Base-by-base conservation (phyloP, 2,113 vertebrate genomes). In the Sceloporus undulatus region DNA sequence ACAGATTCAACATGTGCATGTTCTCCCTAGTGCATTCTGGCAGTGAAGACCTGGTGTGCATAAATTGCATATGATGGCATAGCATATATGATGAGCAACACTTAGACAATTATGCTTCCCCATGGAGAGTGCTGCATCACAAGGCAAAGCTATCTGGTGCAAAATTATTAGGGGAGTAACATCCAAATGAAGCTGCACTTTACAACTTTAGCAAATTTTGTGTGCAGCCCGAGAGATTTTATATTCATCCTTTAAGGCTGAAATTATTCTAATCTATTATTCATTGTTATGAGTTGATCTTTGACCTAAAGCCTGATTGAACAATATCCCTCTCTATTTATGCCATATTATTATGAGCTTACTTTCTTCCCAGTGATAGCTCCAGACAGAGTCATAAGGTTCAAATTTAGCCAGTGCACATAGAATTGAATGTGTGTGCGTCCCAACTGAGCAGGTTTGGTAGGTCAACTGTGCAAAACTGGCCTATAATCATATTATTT, bases 211-310 rank as follows among this genome's bases (percentile, higher is more conserved):
- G 27, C 68, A 71, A 71, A 9, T 71, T 71, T 71, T 27, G 25
- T 11, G 29, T 71, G 23, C 68, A 27, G 9, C 25, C 29, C 9
- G 9, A 10, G 68, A 71, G 27, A 71, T 71, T 27, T 71, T 71
- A 79, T 54, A 79, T 79, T n/a, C 27, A 79, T 54, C 52, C 14
- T 79, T 9, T 16, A n/a, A 4, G 6, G 52, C 27, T 56, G 52
- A 79, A 79, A 79, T 79, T 13, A 79, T 79, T 79, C 48, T 79
- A n/a, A 79, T n/a, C 52, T 59, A 56, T 56, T 79, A 54, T 56
- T 79, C 29, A 79, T 78, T 78, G 48, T 78, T 52, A 78, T 78
- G 68, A 71, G 29, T 9, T 71, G 27, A 71, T 78, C 23, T 78
- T 78, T 27, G 23, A 11, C 76, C 25, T 48, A 48, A 78, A 78